Base-by-base conservation (phyloP, 30 jellyfish, hydroid and myxozoan genomes). In the Hydractinia symbiolongicarpus region DNA sequence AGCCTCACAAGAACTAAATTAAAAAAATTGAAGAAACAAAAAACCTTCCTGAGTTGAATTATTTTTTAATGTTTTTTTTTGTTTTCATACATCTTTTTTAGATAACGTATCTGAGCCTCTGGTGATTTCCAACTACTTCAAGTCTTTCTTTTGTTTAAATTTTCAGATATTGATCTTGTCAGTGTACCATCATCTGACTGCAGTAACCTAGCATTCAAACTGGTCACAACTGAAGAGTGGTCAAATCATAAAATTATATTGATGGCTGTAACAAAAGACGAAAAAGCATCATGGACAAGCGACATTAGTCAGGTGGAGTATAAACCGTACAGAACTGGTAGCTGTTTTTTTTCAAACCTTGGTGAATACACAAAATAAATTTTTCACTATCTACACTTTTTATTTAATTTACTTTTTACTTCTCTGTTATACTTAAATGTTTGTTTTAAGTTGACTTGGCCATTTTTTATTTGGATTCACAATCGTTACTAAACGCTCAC, bases 271-370 rank as follows among this genome's bases (percentile, higher is more conserved):
- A 81, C 96, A 53, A 67, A 69, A n/a, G 92, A 82, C 60, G 96
- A 87, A 16, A 87, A 87, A 77, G 88, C 92, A 19, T 73, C 96
- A 21, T 87, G 96, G 96, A 86, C 96, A 51, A 87, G 93, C 60
- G 96, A 87, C 61, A 87, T 87, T 4, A 87, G 96, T 77, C 96
- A 87, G 91, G 96, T 87, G 44, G 44, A 2, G 44, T 30, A 2
- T 0, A 30, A 30, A 30, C 44, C 44, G 2, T 0, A 30, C 44
- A 2, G 44, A 30, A 30, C 44, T 30, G 1, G 1, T 30, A 30
- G 44, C 44, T 30, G 44, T 30, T 30, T 30, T 30, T 30, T 30
- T 2, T 30, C 44, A 30, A 30, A 2, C 2, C 1, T 30, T 2
- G 1, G 44, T 30, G 44, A 30, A 30, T 30, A 30, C 1, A 30